Conservation (phyloP, 2,888 invertebrate genomes). For the Dicranocentrus wangi region DNA sequence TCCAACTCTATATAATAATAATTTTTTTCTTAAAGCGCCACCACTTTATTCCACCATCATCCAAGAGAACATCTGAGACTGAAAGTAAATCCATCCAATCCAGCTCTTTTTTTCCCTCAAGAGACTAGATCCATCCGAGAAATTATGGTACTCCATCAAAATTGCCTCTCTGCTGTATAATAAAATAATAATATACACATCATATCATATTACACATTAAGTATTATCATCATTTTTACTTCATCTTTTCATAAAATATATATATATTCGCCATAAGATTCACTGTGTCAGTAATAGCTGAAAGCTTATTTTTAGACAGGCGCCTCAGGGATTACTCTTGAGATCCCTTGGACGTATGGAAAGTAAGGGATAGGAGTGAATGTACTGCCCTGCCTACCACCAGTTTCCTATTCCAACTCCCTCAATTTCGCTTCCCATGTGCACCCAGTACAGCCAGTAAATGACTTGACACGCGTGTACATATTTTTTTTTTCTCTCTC, state of each 20-base stretch:
- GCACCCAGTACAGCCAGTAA: no score
- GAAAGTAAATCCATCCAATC: slow-evolving; percentile 32
- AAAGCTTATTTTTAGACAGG: slow-evolving; percentile 30
- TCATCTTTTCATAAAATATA: slow-evolving; percentile 35
- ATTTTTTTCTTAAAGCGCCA: no score
- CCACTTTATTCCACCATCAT: no score
- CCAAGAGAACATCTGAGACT: slow-evolving; percentile 38
- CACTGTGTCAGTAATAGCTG: no score
- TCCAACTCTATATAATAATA: no score
- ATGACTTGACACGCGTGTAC: slow-evolving; percentile 22
- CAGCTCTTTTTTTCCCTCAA: slow-evolving; percentile 36
- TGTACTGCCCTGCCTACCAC: slow-evolving; percentile 24
- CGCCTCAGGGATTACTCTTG: slow-evolving; percentile 50
- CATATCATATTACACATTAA: slow-evolving; percentile 9
- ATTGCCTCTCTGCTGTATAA: slow-evolving; percentile 21
- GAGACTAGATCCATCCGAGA: slow-evolving; percentile 29
- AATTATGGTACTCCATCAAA: slow-evolving; percentile 41
- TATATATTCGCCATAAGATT: no score
- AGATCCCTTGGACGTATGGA: slow-evolving; percentile 11
- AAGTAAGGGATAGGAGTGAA: slow-evolving; percentile 17
- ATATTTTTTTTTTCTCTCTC: no score
- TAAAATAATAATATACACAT: no score
- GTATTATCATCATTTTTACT: slow-evolving; percentile 47
- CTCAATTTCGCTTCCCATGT: no score
- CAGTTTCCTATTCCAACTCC: no score